Evolutionary conservation across 2,888 invertebrate genomes (phyloP).

Genomic region (Amphipoea oculea): DNA sequence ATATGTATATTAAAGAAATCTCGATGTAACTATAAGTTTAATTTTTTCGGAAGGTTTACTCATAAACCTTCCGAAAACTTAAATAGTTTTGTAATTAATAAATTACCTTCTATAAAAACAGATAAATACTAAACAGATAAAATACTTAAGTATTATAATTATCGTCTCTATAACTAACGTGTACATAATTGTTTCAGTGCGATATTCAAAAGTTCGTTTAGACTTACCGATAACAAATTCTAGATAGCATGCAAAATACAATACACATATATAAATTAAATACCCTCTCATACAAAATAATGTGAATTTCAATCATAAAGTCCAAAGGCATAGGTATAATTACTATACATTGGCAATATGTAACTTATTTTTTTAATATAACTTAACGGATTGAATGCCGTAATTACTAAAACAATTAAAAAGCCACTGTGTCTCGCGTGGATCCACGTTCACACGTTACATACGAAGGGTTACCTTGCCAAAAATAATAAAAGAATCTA

Average conservation of each 20-base stretch:
- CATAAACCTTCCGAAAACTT: too few relatives aligned
- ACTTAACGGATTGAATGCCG: background rate
- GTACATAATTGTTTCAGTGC: background rate
- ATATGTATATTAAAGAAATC: background rate
- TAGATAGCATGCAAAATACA: constrained; percentile 79
- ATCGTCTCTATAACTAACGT: too few relatives aligned
- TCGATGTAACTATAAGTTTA: too few relatives aligned
- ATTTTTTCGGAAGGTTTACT: too few relatives aligned
- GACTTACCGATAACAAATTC: constrained; percentile 86
- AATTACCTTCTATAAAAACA: background rate
- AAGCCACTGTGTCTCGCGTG: too few relatives aligned
- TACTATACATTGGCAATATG: background rate
- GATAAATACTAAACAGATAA: background rate
- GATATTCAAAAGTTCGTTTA: background rate
- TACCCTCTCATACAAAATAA: background rate
- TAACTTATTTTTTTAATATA: too few relatives aligned
- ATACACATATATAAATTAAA: constrained; percentile 31
- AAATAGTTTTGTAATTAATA: too few relatives aligned
- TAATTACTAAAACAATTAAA: too few relatives aligned
- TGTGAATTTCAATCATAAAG: background rate
- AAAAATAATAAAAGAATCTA: background rate
- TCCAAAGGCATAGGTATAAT: background rate
- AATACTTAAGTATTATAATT: background rate
- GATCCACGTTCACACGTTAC: too few relatives aligned
- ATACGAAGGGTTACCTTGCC: background rate